Conservation (phyloP, 2,797 vertebrate genomes). For the Acridotheres tristis region DNA sequence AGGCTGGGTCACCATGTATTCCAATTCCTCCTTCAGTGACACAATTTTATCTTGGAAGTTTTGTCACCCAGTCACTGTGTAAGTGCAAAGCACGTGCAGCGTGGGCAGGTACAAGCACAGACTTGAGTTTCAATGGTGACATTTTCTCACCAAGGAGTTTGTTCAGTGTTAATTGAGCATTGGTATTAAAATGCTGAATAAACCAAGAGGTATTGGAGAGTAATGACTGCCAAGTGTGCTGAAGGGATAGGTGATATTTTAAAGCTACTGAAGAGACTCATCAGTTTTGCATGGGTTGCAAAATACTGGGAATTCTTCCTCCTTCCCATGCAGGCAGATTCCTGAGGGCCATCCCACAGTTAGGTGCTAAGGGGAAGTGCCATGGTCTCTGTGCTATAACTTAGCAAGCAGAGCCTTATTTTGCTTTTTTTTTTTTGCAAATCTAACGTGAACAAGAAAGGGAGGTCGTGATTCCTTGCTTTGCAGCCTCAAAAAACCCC, state of each 20-base stretch:
- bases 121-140: neutral
- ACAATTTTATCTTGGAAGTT: neutral
- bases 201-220: neutral
- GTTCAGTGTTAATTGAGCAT: neutral
- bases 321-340: neutral
- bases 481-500: neutral
- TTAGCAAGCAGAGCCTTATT: neutral
- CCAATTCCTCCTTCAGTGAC: neutral
- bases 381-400: accelerated
- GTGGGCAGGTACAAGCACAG: neutral
- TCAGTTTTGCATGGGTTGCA: neutral
- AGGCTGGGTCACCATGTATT: neutral
- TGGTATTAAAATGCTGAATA: neutral
- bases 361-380: neutral
- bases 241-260: neutral
- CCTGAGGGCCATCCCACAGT: neutral
- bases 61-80: neutral
- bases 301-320: neutral
- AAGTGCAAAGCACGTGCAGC: neutral
- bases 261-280: neutral
- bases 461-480: neutral
- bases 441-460: neutral
- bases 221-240: neutral
- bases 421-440: neutral
- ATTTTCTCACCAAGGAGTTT: neutral